These are phyloP conservation scores for Polydrusus pterygomalis DNA, from an alignment of 2,888 invertebrate species.

Conservation along the genomic window DNA sequence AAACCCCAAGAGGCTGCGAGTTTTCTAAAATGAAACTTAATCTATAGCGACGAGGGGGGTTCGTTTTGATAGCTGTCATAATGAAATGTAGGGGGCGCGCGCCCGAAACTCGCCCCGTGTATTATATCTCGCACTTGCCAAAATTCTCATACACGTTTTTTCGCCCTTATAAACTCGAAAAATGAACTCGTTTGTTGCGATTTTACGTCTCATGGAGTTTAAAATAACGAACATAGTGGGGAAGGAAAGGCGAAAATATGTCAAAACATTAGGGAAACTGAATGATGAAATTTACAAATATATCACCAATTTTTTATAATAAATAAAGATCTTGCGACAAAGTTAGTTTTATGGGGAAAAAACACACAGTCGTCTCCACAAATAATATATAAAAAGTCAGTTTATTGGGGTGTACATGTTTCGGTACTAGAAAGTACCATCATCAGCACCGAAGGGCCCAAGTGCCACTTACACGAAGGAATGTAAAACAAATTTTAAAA, in stretches of 20 bases:
- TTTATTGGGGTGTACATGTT: no score
- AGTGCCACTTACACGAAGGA: no score
- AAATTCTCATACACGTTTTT: conserved; percentile 47
- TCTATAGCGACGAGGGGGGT: conserved; percentile 17
- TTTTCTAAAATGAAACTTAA: conserved; percentile 15
- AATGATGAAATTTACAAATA: no score
- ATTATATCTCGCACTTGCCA: conserved; percentile 39
- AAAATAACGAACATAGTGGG: not conserved
- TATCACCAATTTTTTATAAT: no score
- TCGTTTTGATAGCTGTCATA: conserved; percentile 29
- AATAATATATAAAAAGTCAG: no score
- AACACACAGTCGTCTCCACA: no score
- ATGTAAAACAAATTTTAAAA: no score
- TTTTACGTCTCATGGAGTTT: conserved; percentile 27
- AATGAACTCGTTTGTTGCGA: conserved; percentile 29
- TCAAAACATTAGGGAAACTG: not conserved
- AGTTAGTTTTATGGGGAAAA: no score
- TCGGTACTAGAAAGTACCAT: no score
- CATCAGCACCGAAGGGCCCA: no score
- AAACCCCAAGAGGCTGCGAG: not conserved
- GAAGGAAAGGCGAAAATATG: not conserved
- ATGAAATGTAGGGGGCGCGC: not conserved
- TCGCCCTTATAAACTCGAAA: conserved; percentile 40
- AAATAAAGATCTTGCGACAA: no score
- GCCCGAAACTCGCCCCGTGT: not conserved